Evolutionary conservation across 2,113 vertebrate genomes (phyloP), one percentile per base, ranked within the genome.

Genomic region (Sarotherodon lohbergeri): DNA sequence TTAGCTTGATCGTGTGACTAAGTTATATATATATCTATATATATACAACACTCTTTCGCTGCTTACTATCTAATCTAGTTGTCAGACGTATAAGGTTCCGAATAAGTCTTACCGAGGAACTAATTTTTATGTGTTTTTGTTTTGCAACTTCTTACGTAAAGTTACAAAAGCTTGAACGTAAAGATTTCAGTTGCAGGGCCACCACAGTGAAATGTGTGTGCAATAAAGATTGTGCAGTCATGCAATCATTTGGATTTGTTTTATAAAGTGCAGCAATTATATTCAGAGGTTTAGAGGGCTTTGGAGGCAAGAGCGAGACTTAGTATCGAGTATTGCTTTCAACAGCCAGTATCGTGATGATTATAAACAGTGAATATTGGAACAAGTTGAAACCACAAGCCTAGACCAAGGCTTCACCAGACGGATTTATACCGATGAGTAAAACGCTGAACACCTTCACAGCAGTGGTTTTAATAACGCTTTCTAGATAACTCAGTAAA

Each of bases 351-450:
- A 54, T 39, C 11, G 8, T 2, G 9, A 61, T 80, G 32, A 84
- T 61, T 82, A 80, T 39, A 43, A 43, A 57, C 73, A 4, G n/a
- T 8, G 39, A 89, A 76, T 57, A 63, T 43, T 86, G 32, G 11
- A 87, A 89, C 55, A 83, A 87, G 19, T 66, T 24, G 56, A 36
- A 88, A 88, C 61, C 46, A 78, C 52, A 88, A n/a, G n/a, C 54
- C 54, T 32, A 41, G 16, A 54, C 3, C 10, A 10, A 27, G 5
- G 6, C 46, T 78, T 32, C 10, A 78, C 17, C 73, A 55, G 13
- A 16, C 2, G 3, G 9, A 52, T 56, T 46, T 11, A 78, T 17
- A 32, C 5, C 10, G 52, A 54, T 76, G 66, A 80, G 4, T 81
- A 50, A 88, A 78, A 82, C 3, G 4, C 5, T 1, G 46, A 88